Base-by-base conservation (phyloP, 2,797 vertebrate species). In the Cercopithecus hamlyni region DNA sequence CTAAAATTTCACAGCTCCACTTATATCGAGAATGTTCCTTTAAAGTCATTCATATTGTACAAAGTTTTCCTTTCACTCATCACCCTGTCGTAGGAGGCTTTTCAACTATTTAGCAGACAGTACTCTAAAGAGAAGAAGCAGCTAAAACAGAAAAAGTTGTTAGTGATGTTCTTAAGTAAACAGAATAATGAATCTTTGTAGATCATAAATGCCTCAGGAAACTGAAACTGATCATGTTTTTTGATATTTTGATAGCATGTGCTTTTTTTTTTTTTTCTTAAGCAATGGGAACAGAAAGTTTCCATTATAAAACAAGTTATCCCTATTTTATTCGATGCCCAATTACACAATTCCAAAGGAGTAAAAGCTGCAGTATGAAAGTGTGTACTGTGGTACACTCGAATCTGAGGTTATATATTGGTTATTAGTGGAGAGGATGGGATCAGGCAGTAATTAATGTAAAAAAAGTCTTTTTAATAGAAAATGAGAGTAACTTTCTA, bases 391-490 rank as follows among this genome's bases (percentile, higher is more conserved):
- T 85, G 11, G 0, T 85, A 30, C 97, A 93, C 73, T 80, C 90
- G 22, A 97, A 87, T 76, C 3, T 82, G 67, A 90, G 3, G 7
- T 82, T 72, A 83, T n/a, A 70, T n/a, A 72, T 50, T 88, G 45
- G 12, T 52, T 88, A 89, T 48, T 95, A 87, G 83, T 90, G 22
- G 12, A 94, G 7, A 93, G 5, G 2, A 87, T 93, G 9, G 6
- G 19, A 73, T 93, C 50, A 81, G 64, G 84, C 94, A 24, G 9
- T 82, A 95, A 94, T 94, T 97, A 93, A 92, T 80, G 5, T 73
- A 85, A 97, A 94, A 97, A 91, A 36, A 33, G 1, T 0, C 4
- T 75, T 97, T 73, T 90, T 87, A 98, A 90, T 87, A 90, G 55
- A 84, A 19, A 96, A 91, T 87, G 39, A 96, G 72, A 96, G n/a